Base-by-base conservation (phyloP, 2,888 invertebrate species). In the Chydorus sphaericus region DNA sequence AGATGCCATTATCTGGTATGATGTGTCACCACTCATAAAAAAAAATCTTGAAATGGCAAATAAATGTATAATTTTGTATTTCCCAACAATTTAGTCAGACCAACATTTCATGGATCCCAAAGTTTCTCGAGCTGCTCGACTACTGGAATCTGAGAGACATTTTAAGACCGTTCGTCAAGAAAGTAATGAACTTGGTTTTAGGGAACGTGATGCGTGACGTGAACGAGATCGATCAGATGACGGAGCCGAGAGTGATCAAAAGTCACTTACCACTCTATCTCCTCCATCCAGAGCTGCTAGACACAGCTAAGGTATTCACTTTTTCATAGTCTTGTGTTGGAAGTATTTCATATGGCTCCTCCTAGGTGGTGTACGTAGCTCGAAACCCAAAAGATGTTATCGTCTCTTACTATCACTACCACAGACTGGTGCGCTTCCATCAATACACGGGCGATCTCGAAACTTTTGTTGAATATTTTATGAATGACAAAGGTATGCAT, bases 321-420 rank as follows among this genome's bases (percentile, higher is more conserved):
- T 5, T 8, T 37, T 37, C 14, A 11, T 37, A 16, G 37, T 11
- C 14, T 5, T 8, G 38, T 8, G 8, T 2, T 16, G 7, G 38
- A 14, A 18, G 18, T 1, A 37, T 7, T 14, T 2, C 38, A 5
- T 7, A 4, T 8, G 20, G 38, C 20, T 11, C 38, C 8, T 38
- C 14, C 16, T 8, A 89, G 85, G 80, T 88, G 23, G 77, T 91
- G 49, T 91, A 90, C 65, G 81, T 90, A 0, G 83, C 85, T 0
- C 75, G 91, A 56, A 86, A 91, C 70, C 88, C 90, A 0, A 83
- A 86, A 67, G 90, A 91, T 68, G 85, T 87, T 0, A 81, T 80
- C 0, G 57, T 57, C 8, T 59, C 59, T 10, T 59, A 49, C 29
- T 59, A 44, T 44, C 51, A 59, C 29, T 53, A 57, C 48, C 54